Base-by-base conservation (phyloP, 2,888 invertebrate species). In the Meteorus cinctellus region DNA sequence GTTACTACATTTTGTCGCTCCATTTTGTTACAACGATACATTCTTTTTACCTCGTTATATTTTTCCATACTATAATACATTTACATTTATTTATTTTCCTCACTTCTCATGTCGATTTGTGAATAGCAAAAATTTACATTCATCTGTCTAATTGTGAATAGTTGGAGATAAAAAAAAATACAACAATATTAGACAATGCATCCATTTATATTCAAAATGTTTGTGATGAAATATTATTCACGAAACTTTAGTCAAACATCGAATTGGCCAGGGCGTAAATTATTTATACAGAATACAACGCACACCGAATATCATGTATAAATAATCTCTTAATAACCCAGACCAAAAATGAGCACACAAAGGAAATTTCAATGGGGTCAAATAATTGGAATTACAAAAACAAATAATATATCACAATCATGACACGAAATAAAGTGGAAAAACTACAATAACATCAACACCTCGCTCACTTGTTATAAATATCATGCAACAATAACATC, bases 1-100 rank as follows among this genome's bases (percentile, higher is more conserved):
- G 12, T 8, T 29, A 19, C 65, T 65, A 19, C n/a, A 24, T 36
- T 65, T 65, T 65, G 65, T 65, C 36, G 19, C 65, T 36, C 36
- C 41, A 65, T 65, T 41, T 41, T 24, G 16, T 19, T 36, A 65
- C 36, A 34, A 19, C 19, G 8, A 19, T n/a, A 41, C 65, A 19
- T 41, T 36, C 8, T 5, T 65, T 41, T 2, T n/a, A 65, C 34
- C 16, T 63, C 34, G 63, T 63, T 60, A 19, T 19, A 24, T 19
- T 60, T 60, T 60, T 31, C 29, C 19, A 31, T 14, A 8, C 16
- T 63, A 5, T 63, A 16, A 19, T n/a, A 65, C 41, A 8, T 5
- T 36, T 19, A 16, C 19, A 19, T 65, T 24, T 19, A 19, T 24
- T 55, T n/a, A 19, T 34, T 65, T 12, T 16, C 4, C 14, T 62